Conservation (phyloP, 2,888 invertebrate genomes). For the Cantharis rustica region DNA sequence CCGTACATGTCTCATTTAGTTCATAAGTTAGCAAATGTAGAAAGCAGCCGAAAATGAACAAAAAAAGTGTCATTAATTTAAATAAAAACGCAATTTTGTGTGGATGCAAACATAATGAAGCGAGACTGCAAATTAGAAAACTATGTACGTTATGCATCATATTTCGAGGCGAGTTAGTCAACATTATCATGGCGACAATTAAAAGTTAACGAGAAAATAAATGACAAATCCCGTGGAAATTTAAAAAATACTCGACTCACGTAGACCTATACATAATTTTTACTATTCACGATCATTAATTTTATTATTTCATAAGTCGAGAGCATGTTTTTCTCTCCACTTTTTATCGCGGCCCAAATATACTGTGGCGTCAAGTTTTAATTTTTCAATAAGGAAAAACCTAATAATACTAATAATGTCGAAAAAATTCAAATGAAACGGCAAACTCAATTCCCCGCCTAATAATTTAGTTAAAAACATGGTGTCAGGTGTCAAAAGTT, state of each 20-base stretch:
- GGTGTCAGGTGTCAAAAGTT: background rate
- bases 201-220: slow-evolving; percentile 27
- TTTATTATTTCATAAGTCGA: background rate
- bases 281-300: background rate
- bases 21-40: background rate
- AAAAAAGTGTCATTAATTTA: slow-evolving; percentile 30
- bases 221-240: slow-evolving; percentile 19
- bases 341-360: background rate
- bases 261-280: background rate
- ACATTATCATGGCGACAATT: slow-evolving; percentile 27
- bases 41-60: slow-evolving; percentile 6
- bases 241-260: slow-evolving; percentile 3
- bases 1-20: background rate
- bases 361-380: background rate
- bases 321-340: background rate
- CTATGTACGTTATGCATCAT: slow-evolving; percentile 25
- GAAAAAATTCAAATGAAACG: background rate
- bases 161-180: slow-evolving; percentile 21
- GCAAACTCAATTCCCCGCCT: background rate
- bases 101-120: slow-evolving; percentile 30
- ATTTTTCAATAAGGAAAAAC: background rate
- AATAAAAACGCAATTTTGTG: slow-evolving; percentile 32
- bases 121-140: slow-evolving; percentile 28
- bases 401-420: background rate
- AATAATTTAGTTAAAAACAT: background rate